These are phyloP conservation scores for Steinernema feltiae DNA, from an alignment of 1,140 invertebrate species.

Conservation along the genomic window DNA sequence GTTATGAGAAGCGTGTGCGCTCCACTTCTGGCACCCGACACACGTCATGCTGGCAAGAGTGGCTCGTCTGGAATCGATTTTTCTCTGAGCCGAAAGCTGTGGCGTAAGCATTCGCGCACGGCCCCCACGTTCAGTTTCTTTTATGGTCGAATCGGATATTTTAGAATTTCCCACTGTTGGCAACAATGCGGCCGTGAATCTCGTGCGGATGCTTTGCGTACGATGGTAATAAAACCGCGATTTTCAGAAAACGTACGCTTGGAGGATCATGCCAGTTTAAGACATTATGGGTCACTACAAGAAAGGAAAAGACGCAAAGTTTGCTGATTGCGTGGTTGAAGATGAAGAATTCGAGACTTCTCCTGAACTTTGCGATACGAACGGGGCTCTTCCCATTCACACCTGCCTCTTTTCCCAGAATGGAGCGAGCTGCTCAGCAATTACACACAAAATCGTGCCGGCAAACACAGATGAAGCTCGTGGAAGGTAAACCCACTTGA, in stretches of 20 bases:
- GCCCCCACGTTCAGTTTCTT: neutral
- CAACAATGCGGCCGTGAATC: too few species aligned
- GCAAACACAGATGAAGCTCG: conserved; percentile 46
- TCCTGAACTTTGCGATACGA: conserved; percentile 24
- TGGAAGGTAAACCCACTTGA: conserved; percentile 34
- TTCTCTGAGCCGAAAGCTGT: neutral
- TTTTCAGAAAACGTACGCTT: too few species aligned
- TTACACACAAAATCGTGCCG: conserved; percentile 39
- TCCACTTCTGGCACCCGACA: too few species aligned
- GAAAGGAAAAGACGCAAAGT: conserved; percentile 29
- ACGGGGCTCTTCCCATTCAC: neutral
- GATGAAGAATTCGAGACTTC: conserved; percentile 29
- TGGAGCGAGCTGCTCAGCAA: conserved; percentile 47
- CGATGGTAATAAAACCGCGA: too few species aligned
- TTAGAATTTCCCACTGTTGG: too few species aligned
- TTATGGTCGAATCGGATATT: neutral
- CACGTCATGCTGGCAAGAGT: neutral
- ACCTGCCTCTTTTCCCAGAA: conserved; percentile 35
- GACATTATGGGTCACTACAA: neutral
- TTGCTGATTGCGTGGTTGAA: conserved; percentile 27
- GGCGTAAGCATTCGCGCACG: neutral
- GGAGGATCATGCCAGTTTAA: too few species aligned
- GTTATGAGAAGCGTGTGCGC: too few species aligned
- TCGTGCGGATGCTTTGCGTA: too few species aligned
- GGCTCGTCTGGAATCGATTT: neutral